Percentiles rank a stretch among this genome's conserved stretches.
Conservation (phyloP, 2,888 invertebrate genomes). For the Agrochola lota region DNA sequence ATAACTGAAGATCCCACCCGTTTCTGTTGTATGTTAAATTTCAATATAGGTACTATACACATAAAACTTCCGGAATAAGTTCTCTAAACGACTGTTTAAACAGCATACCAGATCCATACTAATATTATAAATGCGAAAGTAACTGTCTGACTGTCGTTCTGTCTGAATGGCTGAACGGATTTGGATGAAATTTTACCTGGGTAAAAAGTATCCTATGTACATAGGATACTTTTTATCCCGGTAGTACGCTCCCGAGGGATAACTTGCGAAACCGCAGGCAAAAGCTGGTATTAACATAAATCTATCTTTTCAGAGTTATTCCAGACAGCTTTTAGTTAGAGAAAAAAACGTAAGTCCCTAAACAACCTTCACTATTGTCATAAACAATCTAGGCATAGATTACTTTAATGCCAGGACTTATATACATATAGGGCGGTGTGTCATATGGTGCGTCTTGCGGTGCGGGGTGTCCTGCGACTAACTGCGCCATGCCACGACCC, state of each 20-base stretch:
- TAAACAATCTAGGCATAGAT: not conserved
- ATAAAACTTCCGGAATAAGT: no score
- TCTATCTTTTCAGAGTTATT: slow-evolving; percentile 46
- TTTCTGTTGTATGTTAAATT: no score
- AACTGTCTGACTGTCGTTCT: not conserved
- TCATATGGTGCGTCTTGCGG: no score
- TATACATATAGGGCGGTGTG: no score
- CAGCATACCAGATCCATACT: not conserved
- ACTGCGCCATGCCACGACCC: no score
- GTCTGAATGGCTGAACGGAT: no score
- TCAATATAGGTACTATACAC: not conserved
- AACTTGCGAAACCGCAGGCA: no score
- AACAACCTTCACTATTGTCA: not conserved
- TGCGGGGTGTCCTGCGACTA: no score
- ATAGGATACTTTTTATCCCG: no score
- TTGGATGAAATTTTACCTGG: no score
- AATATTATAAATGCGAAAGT: not conserved
- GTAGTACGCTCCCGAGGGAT: not conserved
- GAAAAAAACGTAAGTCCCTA: slow-evolving; percentile 10
- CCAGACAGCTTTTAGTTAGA: slow-evolving; percentile 45
- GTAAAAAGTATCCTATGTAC: no score
- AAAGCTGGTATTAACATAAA: not conserved
- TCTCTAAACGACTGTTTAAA: not conserved
- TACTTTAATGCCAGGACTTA: not conserved
- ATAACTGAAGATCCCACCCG: no score